These are phyloP conservation scores for Ptiloglossa arizonensis DNA, from an alignment of 1,140 invertebrate species.

Conservation along the genomic window DNA sequence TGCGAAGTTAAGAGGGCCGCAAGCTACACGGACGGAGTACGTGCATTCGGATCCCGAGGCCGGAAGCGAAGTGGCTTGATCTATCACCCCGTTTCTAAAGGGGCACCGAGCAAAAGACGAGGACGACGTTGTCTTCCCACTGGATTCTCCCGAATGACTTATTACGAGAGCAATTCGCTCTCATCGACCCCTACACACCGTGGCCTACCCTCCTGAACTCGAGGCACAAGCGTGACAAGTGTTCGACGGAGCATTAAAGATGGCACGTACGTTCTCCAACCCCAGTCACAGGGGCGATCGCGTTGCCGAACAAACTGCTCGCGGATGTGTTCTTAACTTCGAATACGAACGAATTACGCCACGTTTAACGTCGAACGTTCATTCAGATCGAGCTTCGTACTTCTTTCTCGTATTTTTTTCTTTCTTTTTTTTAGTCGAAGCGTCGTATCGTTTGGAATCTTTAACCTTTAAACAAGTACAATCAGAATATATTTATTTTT, in stretches of 20 bases:
- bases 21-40: conserved; percentile 41
- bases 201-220: conserved; percentile 27
- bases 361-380: too few relatives aligned
- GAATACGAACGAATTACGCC: too few relatives aligned
- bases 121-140: conserved; percentile 58
- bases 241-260: conserved; percentile 35
- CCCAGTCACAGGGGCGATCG: neutral
- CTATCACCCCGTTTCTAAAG: conserved; percentile 65
- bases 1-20: conserved; percentile 56
- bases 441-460: too few relatives aligned
- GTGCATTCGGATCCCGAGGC: conserved; percentile 62
- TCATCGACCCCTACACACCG: conserved; percentile 55
- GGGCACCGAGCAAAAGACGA: conserved; percentile 52
- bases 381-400: too few relatives aligned
- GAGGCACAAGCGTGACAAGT: conserved; percentile 33
- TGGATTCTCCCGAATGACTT: conserved; percentile 69
- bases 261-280: conserved; percentile 34
- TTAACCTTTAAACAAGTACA: too few relatives aligned
- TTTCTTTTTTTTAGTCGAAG: too few relatives aligned
- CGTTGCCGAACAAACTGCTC: neutral
- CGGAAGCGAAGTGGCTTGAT: conserved; percentile 72
- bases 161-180: conserved; percentile 70
- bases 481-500: too few relatives aligned
- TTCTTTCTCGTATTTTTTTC: too few relatives aligned
- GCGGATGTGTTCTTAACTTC: too few relatives aligned